A percentile compares a stretch with the other conserved stretches of the same genome.
Conservation (phyloP, 2,797 vertebrate genomes). For the Ibycter americanus region DNA sequence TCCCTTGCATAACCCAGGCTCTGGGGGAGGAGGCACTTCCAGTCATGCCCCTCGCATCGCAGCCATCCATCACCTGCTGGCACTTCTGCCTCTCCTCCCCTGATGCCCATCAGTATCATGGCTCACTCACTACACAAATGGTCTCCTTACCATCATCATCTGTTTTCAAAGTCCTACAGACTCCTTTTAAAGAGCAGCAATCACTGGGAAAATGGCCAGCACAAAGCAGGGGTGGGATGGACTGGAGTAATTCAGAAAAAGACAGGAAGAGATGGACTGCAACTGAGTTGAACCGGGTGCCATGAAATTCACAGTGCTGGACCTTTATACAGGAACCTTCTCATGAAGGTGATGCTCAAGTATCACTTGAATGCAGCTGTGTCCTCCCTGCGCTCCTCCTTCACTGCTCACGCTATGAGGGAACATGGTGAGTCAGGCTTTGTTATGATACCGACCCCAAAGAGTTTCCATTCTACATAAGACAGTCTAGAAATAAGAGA, state of each 20-base stretch:
- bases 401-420: neutral
- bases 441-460: neutral
- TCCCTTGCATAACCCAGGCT: neutral
- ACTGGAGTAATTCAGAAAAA: neutral
- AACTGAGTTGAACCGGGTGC: too few relatives aligned
- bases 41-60: accelerated
- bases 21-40: neutral
- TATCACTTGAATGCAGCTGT: neutral
- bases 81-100: neutral
- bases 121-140: neutral
- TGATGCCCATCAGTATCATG: neutral
- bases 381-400: neutral
- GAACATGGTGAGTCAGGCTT: neutral
- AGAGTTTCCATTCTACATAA: neutral
- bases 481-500: neutral
- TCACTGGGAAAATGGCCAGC: neutral
- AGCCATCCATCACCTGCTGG: neutral
- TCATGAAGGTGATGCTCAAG: neutral
- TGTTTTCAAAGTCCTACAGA: neutral
- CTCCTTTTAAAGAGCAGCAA: neutral
- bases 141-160: neutral
- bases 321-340: neutral
- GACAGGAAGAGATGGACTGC: neutral
- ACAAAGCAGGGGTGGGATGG: neutral
- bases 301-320: neutral